Base-by-base conservation (phyloP, 2,797 vertebrate genomes). In the Australoheros facetus region DNA sequence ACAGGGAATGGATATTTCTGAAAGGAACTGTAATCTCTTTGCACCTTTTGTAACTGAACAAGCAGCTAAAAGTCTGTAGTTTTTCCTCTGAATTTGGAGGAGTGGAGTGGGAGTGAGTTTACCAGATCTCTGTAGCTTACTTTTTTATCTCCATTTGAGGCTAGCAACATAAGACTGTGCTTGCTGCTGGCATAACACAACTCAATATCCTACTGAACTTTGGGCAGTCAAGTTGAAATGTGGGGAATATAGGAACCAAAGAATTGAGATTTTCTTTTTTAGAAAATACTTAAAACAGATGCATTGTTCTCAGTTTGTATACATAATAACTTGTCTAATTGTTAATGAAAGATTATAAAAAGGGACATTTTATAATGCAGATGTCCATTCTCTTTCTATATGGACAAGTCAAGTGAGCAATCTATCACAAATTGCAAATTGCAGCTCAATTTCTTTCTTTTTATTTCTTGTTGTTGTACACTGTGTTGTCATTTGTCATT, bases 91-190 rank as follows among this genome's bases (percentile, higher is more conserved):
- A 73, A 58, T 58, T 23, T 73, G 71, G 11, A 42, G 37, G 37
- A 58, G 71, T 73, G 39, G 4, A 64, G 69, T 30, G 4, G 59
- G 32, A 73, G 64, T 53, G 45, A 69, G 64, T 69, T 69, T 51
- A 32, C 19, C 37, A 73, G 23, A 17, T 42, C 34, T n/a, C 51
- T 37, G 37, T n/a, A 56, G 39, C 26, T 26, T 1, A 6, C 55
- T 42, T 42, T 51, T 69, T 19, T 69, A 58, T 73, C 54, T 69
- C 32, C 5, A 26, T 45, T 77, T 53, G 69, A 73, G 45, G 54
- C 8, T 42, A 51, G 14, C 7, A 57, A 57, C 19, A 30, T 14
- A 19, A 73, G 39, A 71, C 28, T 66, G 56, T 19, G 14, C 23
- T 42, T 12, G 7, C 21, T 1, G 59, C 26, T 69, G 64, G 14